These are phyloP conservation scores for Perca fluviatilis DNA, from an alignment of 2,113 vertebrate genomes.

Conservation along the genomic window DNA sequence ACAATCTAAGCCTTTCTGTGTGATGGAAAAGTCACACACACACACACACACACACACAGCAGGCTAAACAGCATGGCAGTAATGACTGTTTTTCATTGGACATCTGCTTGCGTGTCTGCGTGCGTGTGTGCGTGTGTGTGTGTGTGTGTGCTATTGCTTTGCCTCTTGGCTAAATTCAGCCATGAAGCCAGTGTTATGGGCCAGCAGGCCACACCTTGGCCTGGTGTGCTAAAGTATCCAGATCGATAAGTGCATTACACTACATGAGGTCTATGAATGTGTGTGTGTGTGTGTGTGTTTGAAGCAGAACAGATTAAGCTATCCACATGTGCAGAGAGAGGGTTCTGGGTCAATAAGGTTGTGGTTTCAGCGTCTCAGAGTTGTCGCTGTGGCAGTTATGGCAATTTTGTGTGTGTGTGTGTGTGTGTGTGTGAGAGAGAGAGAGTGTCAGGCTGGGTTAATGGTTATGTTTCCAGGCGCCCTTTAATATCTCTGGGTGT, in stretches of 20 bases:
- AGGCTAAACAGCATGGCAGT: conserved; percentile 51
- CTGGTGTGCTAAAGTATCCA: conserved; percentile 53
- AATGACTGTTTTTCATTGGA: conserved; percentile 60
- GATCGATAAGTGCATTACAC: conserved; percentile 55
- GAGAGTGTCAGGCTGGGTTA: neutral
- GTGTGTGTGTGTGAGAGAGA: neutral
- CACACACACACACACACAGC: conserved; percentile 5
- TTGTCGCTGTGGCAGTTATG: conserved; percentile 12
- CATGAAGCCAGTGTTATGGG: conserved; percentile 22
- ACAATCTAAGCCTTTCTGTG: conserved; percentile 44
- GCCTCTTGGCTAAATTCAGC: conserved; percentile 50
- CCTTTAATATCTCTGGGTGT: too few species aligned
- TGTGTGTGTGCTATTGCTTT: conserved; percentile 26
- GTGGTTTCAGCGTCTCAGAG: conserved; percentile 24
- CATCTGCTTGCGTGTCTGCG: conserved; percentile 14
- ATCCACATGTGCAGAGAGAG: neutral
- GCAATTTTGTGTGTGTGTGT: conserved; percentile 1
- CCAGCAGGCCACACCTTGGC: conserved; percentile 45
- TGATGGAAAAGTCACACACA: conserved; percentile 53
- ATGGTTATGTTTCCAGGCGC: neutral
- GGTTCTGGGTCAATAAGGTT: conserved; percentile 33
- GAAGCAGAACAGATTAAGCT: neutral
- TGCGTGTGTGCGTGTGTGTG: conserved; percentile 27
- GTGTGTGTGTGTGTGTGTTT: neutral
- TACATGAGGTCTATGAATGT: conserved; percentile 24